Evolutionary conservation across 2,888 invertebrate genomes (phyloP).

Genomic region (Philopedon plagiatum): DNA sequence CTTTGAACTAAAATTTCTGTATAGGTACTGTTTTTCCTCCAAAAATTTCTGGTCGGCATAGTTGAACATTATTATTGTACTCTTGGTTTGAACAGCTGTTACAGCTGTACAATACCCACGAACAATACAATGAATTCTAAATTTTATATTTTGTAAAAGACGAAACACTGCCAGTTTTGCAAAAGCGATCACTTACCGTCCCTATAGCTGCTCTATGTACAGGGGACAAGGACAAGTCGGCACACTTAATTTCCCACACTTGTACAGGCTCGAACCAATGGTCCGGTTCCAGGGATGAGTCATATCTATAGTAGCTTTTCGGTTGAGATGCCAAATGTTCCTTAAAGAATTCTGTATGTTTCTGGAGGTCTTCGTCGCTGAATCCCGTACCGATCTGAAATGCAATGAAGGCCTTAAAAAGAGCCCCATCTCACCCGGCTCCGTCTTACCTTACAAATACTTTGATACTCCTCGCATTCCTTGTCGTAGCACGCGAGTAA

Average conservation of each 20-base stretch:
- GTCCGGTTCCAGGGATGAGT: conserved; percentile 82
- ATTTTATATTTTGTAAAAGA: too few species aligned
- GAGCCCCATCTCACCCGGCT: background rate
- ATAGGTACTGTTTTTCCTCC: too few species aligned
- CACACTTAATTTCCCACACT: conserved; percentile 85
- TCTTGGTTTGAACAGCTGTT: too few species aligned
- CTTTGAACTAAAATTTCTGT: too few species aligned
- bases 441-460: conserved; percentile 85
- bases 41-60: too few species aligned
- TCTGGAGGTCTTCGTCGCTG: conserved; percentile 88
- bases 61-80: too few species aligned
- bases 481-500: conserved; percentile 94
- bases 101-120: too few species aligned
- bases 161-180: too few species aligned
- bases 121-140: too few species aligned
- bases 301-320: conserved; percentile 86
- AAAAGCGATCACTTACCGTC: conserved; percentile 80
- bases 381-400: conserved; percentile 93
- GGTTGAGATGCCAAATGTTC: conserved; percentile 81
- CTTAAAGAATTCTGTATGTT: conserved; percentile 83
- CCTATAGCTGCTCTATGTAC: conserved; percentile 91
- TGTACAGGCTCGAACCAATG: conserved; percentile 90
- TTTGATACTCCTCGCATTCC: conserved; percentile 92
- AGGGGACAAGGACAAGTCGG: conserved; percentile 97
- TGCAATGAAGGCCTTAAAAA: too few species aligned